A percentile compares a stretch with the other conserved stretches of the same genome.
Conservation (phyloP, 2,113 vertebrate species). For the Pagrus major region DNA sequence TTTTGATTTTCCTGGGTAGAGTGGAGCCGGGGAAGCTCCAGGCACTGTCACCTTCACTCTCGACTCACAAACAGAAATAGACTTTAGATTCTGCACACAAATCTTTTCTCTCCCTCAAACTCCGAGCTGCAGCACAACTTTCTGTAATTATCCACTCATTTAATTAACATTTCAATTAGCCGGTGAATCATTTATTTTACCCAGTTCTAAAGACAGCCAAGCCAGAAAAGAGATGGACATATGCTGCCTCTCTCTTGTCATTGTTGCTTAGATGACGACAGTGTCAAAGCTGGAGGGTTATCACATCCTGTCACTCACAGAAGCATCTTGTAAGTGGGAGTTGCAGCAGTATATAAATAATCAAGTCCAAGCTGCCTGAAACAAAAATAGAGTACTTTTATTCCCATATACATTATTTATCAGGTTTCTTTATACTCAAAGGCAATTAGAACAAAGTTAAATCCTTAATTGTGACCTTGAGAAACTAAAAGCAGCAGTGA, state of each 20-base stretch:
- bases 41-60: slow-evolving; percentile 24
- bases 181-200: neutral
- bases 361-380: slow-evolving; percentile 18
- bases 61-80: slow-evolving; percentile 9
- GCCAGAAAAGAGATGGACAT: neutral
- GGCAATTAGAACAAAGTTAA: neutral
- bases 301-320: slow-evolving; percentile 12
- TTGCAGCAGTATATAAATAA: slow-evolving; percentile 31
- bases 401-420: slow-evolving; percentile 30
- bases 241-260: neutral
- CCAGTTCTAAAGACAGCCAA: neutral
- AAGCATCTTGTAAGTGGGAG: neutral
- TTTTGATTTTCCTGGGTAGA: slow-evolving; percentile 1
- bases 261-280: neutral
- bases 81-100: neutral
- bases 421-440: slow-evolving; percentile 16
- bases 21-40: neutral
- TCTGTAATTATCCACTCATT: slow-evolving; percentile 14
- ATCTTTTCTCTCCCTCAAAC: neutral
- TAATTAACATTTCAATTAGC: neutral
- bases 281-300: slow-evolving; percentile 2
- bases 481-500: neutral
- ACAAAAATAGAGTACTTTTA: slow-evolving; percentile 11
- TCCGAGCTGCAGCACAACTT: neutral
- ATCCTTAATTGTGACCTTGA: neutral